Base-by-base conservation (phyloP, 1,140 invertebrate species). In the Bathynomus jamesi region DNA sequence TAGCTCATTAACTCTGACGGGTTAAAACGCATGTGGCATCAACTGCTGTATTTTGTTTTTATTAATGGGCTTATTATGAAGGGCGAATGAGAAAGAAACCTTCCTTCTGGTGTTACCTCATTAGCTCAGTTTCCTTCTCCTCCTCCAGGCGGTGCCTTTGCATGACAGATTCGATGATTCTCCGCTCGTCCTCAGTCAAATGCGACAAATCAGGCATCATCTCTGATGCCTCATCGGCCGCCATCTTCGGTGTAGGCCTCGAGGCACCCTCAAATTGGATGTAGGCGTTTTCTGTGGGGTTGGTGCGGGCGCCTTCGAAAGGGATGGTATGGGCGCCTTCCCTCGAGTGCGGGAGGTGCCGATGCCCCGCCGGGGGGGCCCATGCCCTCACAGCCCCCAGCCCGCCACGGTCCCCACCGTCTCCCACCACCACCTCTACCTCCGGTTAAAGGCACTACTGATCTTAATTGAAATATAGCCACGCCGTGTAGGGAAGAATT, bases 161-260 rank as follows among this genome's bases (percentile, higher is more conserved):
- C 85, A 99, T 92, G 78, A 99, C 96, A 80, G 90, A 89, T 84
- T 98, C 93, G 83, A 99, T 99, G 86, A 98, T 96, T 84, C 90
- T 89, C 82, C 96, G 88, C 86, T 99, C 96, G 84, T 98, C 95
- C 79, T 94, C 91, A 79, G 94, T 98, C 80, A 99, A 89, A 85
- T 99, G 95, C 81, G 94, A 97, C 80, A 99, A 88, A 87, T 99
- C 96, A 78, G 95, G 95, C 88, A 80, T 79, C 70, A 74, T 62
- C 60, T 74, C 70, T 24, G 76, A 46, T 46, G 70, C 73, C 63
- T 75, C 76, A 71, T 74, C 71, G 10, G 71, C 67, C 68, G 73
- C 73, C 75, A 78, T 76, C 65, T 61, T 76, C 65, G 71, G 61
- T 29, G 62, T 61, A 63, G 68, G 46, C 64, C 61, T 68, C 63